A percentile compares a stretch with the other conserved stretches of the same genome.
Conservation (phyloP, 2,113 vertebrate species). For the Sclerurus mexicanus region DNA sequence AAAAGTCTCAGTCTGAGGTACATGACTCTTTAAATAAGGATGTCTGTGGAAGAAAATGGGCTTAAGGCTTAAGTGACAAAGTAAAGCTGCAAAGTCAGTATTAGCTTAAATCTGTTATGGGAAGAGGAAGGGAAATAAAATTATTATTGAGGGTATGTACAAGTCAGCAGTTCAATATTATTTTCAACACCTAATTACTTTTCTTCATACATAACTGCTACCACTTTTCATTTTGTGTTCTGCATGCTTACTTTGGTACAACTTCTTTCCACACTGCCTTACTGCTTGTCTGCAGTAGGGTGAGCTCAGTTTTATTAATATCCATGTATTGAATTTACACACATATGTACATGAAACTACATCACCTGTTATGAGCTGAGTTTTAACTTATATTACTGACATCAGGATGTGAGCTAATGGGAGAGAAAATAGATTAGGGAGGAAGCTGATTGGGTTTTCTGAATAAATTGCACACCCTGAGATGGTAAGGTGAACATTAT, state of each 20-base stretch:
- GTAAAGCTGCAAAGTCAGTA: background rate
- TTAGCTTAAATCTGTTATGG: background rate
- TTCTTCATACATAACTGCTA: background rate
- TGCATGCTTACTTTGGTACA: background rate
- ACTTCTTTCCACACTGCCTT: background rate
- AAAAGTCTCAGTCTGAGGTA: background rate
- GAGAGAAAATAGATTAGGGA: background rate
- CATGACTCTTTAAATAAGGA: background rate
- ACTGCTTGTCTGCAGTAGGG: background rate
- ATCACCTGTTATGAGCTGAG: background rate
- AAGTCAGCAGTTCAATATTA: background rate
- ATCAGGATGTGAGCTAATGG: background rate
- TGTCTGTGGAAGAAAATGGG: background rate
- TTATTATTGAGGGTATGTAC: background rate
- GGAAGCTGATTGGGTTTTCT: background rate
- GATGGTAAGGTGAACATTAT: background rate
- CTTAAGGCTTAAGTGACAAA: background rate
- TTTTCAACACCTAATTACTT: background rate
- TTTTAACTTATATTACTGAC: background rate
- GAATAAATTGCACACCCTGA: background rate
- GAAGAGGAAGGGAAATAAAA: background rate
- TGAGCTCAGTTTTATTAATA: background rate
- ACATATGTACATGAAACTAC: accelerated
- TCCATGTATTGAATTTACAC: background rate
- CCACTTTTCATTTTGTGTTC: background rate